Conservation (phyloP, 2,113 vertebrate species). For the Daphoenositta chrysoptera region DNA sequence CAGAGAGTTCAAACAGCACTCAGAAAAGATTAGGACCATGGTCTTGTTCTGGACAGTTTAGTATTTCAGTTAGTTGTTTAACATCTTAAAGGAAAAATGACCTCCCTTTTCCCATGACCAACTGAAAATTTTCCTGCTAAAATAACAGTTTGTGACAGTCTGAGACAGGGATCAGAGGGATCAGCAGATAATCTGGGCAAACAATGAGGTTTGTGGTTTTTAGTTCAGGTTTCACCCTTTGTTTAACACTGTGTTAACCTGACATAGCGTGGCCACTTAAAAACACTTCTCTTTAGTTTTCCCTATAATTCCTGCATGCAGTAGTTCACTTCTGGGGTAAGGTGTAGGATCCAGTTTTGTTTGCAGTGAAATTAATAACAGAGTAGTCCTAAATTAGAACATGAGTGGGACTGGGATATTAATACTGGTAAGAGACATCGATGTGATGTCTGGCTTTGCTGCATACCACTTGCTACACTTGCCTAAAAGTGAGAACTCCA, state of each 20-base stretch:
- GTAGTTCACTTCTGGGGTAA: not conserved
- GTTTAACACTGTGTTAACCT: not conserved
- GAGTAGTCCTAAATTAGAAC: not conserved
- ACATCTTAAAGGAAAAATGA: not conserved
- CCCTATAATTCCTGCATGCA: not conserved
- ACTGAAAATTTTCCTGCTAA: not conserved
- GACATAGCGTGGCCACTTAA: not conserved
- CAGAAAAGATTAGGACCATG: not conserved
- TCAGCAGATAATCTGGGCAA: constrained; percentile 28
- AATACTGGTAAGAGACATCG: not conserved
- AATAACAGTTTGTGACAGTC: not conserved
- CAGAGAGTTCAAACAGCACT: not conserved
- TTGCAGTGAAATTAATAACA: not conserved
- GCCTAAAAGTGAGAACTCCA: rapidly evolving
- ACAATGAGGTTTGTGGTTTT: not conserved
- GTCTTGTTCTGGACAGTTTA: not conserved
- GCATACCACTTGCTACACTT: not conserved
- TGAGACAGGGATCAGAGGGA: not conserved
- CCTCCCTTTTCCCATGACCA: not conserved
- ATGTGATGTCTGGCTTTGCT: not conserved
- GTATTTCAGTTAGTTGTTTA: not conserved
- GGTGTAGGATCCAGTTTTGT: not conserved
- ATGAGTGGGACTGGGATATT: not conserved
- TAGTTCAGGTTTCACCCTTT: constrained; percentile 5
- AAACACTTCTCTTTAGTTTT: not conserved